phyloP scores from a whole-genome alignment of 2,888 invertebrate genomes.

The Blastobasis lacticolella region DNA sequence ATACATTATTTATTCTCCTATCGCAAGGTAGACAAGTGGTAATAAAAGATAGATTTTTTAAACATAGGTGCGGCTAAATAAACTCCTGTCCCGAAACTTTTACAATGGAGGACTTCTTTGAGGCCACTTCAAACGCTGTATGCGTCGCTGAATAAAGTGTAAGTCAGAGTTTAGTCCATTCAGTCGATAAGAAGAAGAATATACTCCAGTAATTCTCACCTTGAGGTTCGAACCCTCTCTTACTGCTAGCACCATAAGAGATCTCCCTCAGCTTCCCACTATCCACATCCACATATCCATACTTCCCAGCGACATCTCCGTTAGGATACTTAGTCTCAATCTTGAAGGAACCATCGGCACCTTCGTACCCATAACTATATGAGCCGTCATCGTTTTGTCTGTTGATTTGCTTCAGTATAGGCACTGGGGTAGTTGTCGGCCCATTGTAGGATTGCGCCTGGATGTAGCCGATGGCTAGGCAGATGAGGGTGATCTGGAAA shows the following conservation, averaged over 20 bases:
- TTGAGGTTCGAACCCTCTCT: conserved; percentile 86
- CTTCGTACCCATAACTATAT: conserved; percentile 91
- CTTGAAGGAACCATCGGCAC: conserved; percentile 89
- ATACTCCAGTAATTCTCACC: conserved; percentile 49
- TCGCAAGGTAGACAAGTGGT: no score
- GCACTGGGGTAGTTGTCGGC: conserved; percentile 82
- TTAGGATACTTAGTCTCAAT: conserved; percentile 89
- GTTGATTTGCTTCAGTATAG: conserved; percentile 88
- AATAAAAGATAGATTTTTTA: no score
- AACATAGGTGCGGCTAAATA: no score
- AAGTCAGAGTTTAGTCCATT: no score
- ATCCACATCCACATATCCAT: conserved; percentile 87
- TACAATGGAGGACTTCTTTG: no score
- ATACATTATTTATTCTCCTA: no score
- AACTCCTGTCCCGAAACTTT: no score
- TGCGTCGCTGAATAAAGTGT: no score
- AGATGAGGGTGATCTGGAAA: not conserved
- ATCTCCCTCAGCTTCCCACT: conserved; percentile 83
- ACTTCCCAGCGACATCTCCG: conserved; percentile 91
- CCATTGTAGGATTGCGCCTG: conserved; percentile 63
- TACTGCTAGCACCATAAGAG: conserved; percentile 88
- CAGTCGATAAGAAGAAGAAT: no score
- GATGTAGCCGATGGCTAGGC: conserved; percentile 14
- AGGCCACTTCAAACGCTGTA: no score
- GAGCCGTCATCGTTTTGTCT: conserved; percentile 91